Evolutionary conservation across 2,888 invertebrate genomes (phyloP), one percentile per base, ranked within the genome.

Genomic region (Torymus texanus): DNA sequence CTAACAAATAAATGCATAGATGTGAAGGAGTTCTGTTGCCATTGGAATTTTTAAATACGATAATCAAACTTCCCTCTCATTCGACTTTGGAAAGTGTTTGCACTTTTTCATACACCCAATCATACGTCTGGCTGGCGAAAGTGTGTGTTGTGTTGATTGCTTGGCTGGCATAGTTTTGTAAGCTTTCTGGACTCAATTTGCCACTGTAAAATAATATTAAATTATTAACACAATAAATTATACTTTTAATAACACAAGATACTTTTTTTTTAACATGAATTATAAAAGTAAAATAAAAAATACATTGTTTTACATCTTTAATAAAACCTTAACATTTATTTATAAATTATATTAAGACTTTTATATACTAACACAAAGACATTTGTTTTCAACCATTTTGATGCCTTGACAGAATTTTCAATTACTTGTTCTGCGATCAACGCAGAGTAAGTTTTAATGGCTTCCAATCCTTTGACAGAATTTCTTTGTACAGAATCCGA

Each of bases 81-180:
- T 94, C 93, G 90, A 94, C 93, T 91, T 94, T 93, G 12, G 94
- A 94, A 87, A 94, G 93, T 53, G 93, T 91, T 89, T 95, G 94
- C 56, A 95, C 94, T 92, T 97, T 95, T 91, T 96, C 92, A 89
- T 95, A 93, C 84, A 95, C 92, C 94, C 95, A 95, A 86, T 94
- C 93, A 88, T 94, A 95, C 86, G 94, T 95, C 83, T 94, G 92
- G 11, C 92, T 91, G 75, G 95, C 94, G 80, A 93, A 94, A 83
- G 91, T 90, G 84, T 93, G 93, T 16, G 95, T 95, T 79, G 93
- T 93, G 85, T 95, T 94, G 14, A 95, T 91, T 0, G 94, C 94
- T 62, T 92, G 90, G 80, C 92, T 90, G 0, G 94, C 93, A 81
- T 94, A 94, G 90, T 92, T 94, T 84, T 94, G 94, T 72, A 96